phyloP scores from a whole-genome alignment of 2,888 invertebrate genomes.

The Nebria salina region DNA sequence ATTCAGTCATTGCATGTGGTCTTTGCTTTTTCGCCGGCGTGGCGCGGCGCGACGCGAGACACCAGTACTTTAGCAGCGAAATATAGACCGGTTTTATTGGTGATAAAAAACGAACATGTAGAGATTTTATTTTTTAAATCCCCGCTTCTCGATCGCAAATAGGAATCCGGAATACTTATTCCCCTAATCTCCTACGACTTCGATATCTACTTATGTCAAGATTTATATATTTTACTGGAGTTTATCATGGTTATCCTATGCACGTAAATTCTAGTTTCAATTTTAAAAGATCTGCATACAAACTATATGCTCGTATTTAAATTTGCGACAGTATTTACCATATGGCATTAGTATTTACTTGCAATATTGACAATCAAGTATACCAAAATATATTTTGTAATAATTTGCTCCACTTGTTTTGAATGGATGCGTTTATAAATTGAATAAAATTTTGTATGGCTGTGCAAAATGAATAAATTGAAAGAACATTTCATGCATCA shows the following conservation, averaged over 20 bases:
- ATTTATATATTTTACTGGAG: constrained; percentile 19
- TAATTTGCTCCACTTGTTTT: neutral
- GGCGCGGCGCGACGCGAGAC: neutral
- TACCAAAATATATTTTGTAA: neutral
- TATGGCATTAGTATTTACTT: neutral
- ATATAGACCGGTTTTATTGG: constrained; percentile 44
- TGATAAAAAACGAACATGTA: constrained; percentile 45
- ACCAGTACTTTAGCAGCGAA: constrained; percentile 20
- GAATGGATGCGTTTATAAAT: neutral
- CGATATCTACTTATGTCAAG: constrained; percentile 23
- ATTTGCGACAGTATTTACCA: neutral
- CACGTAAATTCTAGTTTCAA: constrained; percentile 6
- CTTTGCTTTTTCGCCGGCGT: neutral
- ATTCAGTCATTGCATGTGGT: constrained; percentile 36
- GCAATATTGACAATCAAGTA: neutral
- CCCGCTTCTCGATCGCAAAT: constrained; percentile 24
- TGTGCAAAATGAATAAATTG: neutral
- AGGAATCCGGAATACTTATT: constrained; percentile 35
- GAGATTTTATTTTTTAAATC: constrained; percentile 42
- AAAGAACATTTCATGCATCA: neutral
- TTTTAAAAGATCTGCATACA: neutral
- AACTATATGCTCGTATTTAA: neutral
- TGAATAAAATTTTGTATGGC: neutral
- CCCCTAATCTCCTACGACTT: constrained; percentile 21
- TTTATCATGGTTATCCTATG: neutral